phyloP scores from a whole-genome alignment of 2,797 vertebrate genomes.

The Cynodonichthys magdalenae region DNA sequence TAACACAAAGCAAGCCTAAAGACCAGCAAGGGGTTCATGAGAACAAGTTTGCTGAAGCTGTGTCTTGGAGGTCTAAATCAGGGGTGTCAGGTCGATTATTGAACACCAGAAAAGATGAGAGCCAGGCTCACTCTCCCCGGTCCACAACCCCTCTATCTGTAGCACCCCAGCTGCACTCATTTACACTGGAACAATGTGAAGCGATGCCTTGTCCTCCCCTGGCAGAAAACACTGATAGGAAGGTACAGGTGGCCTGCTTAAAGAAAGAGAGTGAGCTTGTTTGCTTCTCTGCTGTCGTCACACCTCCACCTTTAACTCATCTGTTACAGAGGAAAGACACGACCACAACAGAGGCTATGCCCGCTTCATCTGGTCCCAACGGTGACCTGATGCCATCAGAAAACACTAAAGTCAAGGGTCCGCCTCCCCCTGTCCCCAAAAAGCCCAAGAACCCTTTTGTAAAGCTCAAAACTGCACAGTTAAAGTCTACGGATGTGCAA shows the following conservation, averaged over 20 bases:
- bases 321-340: conserved; percentile 45
- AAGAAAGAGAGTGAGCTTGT: conserved; percentile 62
- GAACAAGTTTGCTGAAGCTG: conserved; percentile 52
- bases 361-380: conserved; percentile 2
- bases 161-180: conserved; percentile 12
- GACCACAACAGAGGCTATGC: not conserved
- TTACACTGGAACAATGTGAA: conserved; percentile 42
- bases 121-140: conserved; percentile 9
- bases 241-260: conserved; percentile 31
- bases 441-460: conserved; percentile 82
- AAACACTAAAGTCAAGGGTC: conserved; percentile 74
- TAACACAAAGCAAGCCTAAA: conserved; percentile 14
- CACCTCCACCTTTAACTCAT: conserved; percentile 57
- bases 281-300: conserved; percentile 64
- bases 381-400: conserved; percentile 36
- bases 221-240: conserved; percentile 28
- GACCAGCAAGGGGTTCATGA: conserved; percentile 12
- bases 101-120: conserved; percentile 24
- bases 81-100: conserved; percentile 13
- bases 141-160: conserved; percentile 5
- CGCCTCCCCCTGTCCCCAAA: conserved; percentile 82
- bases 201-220: conserved; percentile 18
- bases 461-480: conserved; percentile 68
- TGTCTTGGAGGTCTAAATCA: conserved; percentile 53
- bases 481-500: conserved; percentile 65